Evolutionary conservation across 1,140 invertebrate species (phyloP).

Genomic region (Drosophila kepulauana): DNA sequence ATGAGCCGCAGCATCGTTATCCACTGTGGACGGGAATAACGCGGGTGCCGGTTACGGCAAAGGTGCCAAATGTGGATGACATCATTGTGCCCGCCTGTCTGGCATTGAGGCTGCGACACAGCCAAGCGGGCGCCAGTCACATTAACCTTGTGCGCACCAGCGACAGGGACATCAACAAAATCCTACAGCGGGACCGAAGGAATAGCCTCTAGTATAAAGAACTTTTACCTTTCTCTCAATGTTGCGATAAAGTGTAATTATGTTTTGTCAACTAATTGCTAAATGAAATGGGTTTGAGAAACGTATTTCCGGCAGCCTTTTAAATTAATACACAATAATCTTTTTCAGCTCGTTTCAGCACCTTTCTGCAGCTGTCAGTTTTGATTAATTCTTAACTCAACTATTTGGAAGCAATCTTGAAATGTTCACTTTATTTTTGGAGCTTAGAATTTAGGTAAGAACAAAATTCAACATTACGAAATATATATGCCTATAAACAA

Average conservation of each 20-base stretch:
- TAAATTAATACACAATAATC: too few relatives aligned
- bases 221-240: not conserved
- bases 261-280: too few relatives aligned
- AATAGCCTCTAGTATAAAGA: not conserved
- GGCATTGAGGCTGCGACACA: conserved; percentile 41
- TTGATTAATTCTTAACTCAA: too few relatives aligned
- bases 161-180: conserved; percentile 25
- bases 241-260: not conserved
- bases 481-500: too few relatives aligned
- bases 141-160: conserved; percentile 7
- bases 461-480: too few relatives aligned
- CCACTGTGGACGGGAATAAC: conserved; percentile 66
- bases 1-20: conserved; percentile 16
- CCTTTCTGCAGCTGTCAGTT: too few relatives aligned
- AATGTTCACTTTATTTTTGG: too few relatives aligned
- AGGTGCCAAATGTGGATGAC: conserved; percentile 67
- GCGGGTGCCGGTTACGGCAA: conserved; percentile 61
- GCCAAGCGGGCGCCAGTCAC: conserved; percentile 15
- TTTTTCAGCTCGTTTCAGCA: too few relatives aligned
- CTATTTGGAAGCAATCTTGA: too few relatives aligned
- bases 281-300: too few relatives aligned
- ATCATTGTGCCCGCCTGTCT: conserved; percentile 52
- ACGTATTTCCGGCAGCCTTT: too few relatives aligned
- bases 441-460: too few relatives aligned
- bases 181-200: conserved; percentile 16